These are phyloP conservation scores for Macrostomum lignano DNA, from an alignment of 1,140 invertebrate genomes.

Conservation along the genomic window DNA sequence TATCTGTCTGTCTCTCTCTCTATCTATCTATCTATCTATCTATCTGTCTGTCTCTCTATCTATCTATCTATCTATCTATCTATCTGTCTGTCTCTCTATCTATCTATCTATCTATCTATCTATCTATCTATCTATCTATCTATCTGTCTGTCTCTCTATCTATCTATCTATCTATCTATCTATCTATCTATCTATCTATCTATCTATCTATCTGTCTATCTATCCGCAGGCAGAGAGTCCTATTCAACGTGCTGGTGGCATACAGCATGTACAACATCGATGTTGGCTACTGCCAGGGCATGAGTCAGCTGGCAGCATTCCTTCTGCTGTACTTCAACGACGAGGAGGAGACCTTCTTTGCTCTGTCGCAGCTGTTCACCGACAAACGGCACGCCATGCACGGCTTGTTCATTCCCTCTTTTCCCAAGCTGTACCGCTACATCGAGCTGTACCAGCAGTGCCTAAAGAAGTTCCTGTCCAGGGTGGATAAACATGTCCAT, in stretches of 20 bases:
- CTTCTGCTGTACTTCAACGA: constrained; percentile 6
- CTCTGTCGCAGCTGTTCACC: constrained; percentile 4
- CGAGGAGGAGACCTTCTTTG: constrained; percentile 7
- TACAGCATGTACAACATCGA: constrained; percentile 91
- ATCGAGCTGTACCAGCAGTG: constrained; percentile 87
- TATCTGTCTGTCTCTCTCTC: too few relatives aligned
- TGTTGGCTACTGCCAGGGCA: constrained; percentile 49
- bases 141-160: too few relatives aligned
- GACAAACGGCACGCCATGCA: constrained; percentile 2
- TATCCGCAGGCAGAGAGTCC: constrained; percentile 63
- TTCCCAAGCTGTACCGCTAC: constrained; percentile 75
- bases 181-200: too few relatives aligned
- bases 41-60: too few relatives aligned
- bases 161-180: too few relatives aligned
- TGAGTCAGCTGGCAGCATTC: constrained; percentile 20
- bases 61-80: too few relatives aligned
- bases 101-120: too few relatives aligned
- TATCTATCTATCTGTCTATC: too few relatives aligned
- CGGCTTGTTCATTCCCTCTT: constrained; percentile 72
- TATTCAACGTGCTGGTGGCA: constrained; percentile 78
- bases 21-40: too few relatives aligned
- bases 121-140: too few relatives aligned
- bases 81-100: too few relatives aligned
- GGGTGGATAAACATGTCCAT: constrained; percentile 73
- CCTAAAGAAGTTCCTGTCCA: constrained; percentile 68